Evolutionary conservation across 2,888 invertebrate species (phyloP), one percentile per base, ranked within the genome.

Genomic region (Julus scanicus): DNA sequence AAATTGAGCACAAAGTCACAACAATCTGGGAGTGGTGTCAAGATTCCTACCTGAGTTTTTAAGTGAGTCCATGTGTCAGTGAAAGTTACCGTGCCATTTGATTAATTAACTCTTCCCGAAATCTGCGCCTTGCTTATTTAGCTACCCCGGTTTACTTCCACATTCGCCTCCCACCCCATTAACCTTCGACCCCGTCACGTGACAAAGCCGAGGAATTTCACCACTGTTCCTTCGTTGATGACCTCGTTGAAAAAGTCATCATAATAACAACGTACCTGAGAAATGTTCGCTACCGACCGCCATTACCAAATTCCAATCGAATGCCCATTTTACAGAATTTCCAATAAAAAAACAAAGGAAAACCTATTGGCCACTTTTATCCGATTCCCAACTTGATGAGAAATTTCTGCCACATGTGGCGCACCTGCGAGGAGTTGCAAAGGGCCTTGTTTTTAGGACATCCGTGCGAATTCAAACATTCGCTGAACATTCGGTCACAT

Each of bases 401-500:
- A 20, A 88, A 84, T 85, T 88, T 88, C 86, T 88, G 88, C 88
- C 88, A 88, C 40, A 88, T 63, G 40, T 53, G 39, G 3, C 88
- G 86, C 44, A 88, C 20, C 63, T 86, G 89, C 17, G 88, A 84
- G 0, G 96, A 95, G 57, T 93, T 94, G 91, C 97, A 97, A 17
- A 95, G 93, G 0, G 96, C 95, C 89, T 95, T 94, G 49, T 94
- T 93, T 2, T 93, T 93, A 0, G 97, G 97, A 91, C 97, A 97
- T 0, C 95, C 94, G 91, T 95, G 96, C 89, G 94, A 93, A 89
- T 94, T 93, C n/a, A 97, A 93, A 91, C 97, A 97, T 92, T 95
- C 95, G 0, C 97, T 95, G 89, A 97, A 94, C 87, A 93, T 93
- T 89, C 96, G 93, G 91, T 97, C 97, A 91, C 97, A 97, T 91